A percentile compares a stretch with the other conserved stretches of the same genome.
Evolutionary conservation across 2,113 vertebrate species (phyloP).

Genomic region (Megaptera novaeangliae): DNA sequence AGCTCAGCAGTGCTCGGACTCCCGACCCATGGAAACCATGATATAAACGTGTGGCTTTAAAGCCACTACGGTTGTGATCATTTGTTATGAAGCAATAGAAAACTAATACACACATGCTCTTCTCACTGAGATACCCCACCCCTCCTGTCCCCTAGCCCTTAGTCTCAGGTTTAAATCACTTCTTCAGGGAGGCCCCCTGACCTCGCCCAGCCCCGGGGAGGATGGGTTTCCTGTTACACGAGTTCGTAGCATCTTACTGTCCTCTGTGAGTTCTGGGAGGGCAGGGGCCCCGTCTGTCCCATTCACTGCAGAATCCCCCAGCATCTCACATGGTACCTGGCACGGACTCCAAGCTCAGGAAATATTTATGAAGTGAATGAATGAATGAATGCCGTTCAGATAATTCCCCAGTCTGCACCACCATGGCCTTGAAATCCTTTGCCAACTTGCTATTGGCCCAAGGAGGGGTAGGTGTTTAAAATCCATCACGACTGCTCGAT

Average conservation of each 20-base stretch:
- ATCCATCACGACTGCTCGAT: accelerated
- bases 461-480: background rate
- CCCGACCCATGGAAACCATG: background rate
- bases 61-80: accelerated
- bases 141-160: background rate
- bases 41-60: accelerated
- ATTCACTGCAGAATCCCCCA: background rate
- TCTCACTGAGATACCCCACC: accelerated
- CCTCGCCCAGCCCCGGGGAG: accelerated
- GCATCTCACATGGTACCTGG: background rate
- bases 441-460: background rate
- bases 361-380: background rate
- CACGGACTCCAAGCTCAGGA: background rate
- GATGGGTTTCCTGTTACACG: accelerated
- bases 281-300: background rate
- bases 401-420: background rate
- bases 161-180: background rate
- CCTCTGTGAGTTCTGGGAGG: background rate
- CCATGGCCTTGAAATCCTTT: background rate
- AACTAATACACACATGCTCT: accelerated
- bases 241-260: background rate
- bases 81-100: background rate
- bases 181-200: background rate
- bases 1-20: background rate
- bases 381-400: background rate